These are phyloP conservation scores for Nephila pilipes DNA, from an alignment of 1,140 invertebrate genomes.

Conservation along the genomic window DNA sequence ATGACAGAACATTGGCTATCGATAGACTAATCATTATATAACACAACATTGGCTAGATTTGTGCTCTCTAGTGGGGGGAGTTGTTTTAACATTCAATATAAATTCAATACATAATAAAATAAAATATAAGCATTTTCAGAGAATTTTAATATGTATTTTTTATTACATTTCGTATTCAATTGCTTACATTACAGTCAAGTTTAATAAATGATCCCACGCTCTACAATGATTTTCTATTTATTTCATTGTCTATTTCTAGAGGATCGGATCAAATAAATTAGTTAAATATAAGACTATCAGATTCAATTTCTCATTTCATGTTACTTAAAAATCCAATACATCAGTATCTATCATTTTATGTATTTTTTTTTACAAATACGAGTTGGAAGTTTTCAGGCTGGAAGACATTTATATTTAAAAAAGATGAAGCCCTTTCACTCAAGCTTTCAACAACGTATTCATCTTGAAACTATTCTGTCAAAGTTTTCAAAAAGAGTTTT, in stretches of 20 bases:
- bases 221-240: too few relatives aligned
- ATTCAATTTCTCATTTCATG: background rate
- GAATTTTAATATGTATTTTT: too few relatives aligned
- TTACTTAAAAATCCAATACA: background rate
- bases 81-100: too few relatives aligned
- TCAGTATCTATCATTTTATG: background rate
- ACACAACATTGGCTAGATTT: too few relatives aligned
- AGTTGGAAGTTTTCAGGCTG: background rate
- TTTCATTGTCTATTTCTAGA: background rate
- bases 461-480: slow-evolving; percentile 11
- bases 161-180: too few relatives aligned
- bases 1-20: too few relatives aligned
- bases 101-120: too few relatives aligned
- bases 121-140: too few relatives aligned
- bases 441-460: background rate
- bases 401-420: slow-evolving; percentile 20
- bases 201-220: too few relatives aligned
- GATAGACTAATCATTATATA: too few relatives aligned
- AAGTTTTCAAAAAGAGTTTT: background rate
- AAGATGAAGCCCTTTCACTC: background rate
- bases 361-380: background rate
- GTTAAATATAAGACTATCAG: background rate
- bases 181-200: too few relatives aligned
- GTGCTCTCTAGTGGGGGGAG: too few relatives aligned
- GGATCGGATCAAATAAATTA: background rate